A percentile compares a stretch with the other conserved stretches of the same genome.
phyloP scores from a whole-genome alignment of 1,140 invertebrate species.

The Pseudachorutes palmiensis region DNA sequence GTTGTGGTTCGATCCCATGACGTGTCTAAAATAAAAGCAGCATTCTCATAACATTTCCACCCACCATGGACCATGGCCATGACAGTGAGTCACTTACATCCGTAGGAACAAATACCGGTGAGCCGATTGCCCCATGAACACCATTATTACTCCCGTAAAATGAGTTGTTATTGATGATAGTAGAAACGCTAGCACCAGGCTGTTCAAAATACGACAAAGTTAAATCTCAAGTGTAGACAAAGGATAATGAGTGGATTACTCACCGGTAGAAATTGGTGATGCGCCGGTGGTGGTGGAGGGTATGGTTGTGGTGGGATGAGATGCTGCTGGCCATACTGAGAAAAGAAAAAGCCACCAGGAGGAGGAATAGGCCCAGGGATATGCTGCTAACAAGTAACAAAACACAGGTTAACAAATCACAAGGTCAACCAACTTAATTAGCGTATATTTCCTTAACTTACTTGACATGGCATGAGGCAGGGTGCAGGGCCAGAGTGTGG shows the following conservation, averaged over 20 bases:
- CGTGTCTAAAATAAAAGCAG: constrained; percentile 12
- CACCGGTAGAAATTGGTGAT: constrained; percentile 20
- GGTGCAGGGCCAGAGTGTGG: constrained; percentile 20
- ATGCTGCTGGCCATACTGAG: constrained; percentile 21
- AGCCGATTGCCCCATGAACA: constrained; percentile 8
- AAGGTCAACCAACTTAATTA: background rate
- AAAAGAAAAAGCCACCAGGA: constrained; percentile 23
- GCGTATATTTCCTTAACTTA: constrained; percentile 1
- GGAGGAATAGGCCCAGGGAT: constrained; percentile 18
- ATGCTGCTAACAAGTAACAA: constrained; percentile 17
- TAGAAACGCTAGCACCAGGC: constrained; percentile 23
- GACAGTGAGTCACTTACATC: constrained; percentile 17
- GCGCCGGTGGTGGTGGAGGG: constrained; percentile 26
- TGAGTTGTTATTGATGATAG: constrained; percentile 25
- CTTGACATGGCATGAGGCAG: constrained; percentile 30
- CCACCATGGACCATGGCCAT: background rate
- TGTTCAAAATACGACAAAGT: constrained; percentile 5
- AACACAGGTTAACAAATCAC: background rate
- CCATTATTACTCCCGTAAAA: constrained; percentile 26
- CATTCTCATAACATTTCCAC: background rate
- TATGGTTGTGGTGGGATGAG: constrained; percentile 19
- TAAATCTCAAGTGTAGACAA: background rate
- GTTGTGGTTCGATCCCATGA: constrained; percentile 23
- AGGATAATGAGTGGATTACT: background rate
- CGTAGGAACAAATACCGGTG: constrained; percentile 20